Evolutionary conservation across 1,140 invertebrate species (phyloP).

Genomic region (Drosophila lacertosa): DNA sequence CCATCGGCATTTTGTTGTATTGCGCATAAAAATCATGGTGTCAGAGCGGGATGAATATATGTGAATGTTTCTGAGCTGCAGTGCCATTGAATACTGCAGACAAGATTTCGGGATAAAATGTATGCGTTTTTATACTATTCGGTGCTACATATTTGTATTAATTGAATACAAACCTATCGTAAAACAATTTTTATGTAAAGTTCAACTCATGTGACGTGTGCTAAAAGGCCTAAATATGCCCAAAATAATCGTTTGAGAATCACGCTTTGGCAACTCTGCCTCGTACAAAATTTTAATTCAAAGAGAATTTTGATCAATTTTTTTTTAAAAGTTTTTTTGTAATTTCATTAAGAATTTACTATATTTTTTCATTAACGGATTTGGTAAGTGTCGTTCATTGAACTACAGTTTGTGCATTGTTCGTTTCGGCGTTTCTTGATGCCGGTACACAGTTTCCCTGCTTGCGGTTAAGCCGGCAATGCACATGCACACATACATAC

Average conservation of each 20-base stretch:
- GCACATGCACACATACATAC: neutral
- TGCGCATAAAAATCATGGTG: slow-evolving; percentile 20
- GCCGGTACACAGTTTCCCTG: neutral
- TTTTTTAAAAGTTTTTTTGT: neutral
- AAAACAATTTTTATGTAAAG: neutral
- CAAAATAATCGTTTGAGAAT: neutral
- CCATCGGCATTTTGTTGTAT: slow-evolving; percentile 34
- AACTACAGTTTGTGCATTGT: neutral
- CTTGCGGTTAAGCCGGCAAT: slow-evolving; percentile 19
- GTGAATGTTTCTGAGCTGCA: slow-evolving; percentile 4
- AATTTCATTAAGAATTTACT: neutral
- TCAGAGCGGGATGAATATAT: slow-evolving; percentile 36
- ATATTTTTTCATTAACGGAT: neutral
- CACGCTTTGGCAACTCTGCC: slow-evolving; percentile 8
- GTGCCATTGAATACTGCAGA: slow-evolving; percentile 1
- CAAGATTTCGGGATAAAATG: neutral
- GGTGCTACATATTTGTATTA: neutral
- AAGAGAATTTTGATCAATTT: neutral
- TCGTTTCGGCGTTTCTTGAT: neutral
- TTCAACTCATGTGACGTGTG: neutral
- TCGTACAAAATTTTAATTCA: neutral
- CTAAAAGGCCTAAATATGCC: slow-evolving; percentile 28
- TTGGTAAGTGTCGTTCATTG: slow-evolving; percentile 6
- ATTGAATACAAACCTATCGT: neutral
- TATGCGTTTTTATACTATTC: neutral